Base-by-base conservation (phyloP, 2,797 vertebrate genomes). In the Anas flavirostris region DNA sequence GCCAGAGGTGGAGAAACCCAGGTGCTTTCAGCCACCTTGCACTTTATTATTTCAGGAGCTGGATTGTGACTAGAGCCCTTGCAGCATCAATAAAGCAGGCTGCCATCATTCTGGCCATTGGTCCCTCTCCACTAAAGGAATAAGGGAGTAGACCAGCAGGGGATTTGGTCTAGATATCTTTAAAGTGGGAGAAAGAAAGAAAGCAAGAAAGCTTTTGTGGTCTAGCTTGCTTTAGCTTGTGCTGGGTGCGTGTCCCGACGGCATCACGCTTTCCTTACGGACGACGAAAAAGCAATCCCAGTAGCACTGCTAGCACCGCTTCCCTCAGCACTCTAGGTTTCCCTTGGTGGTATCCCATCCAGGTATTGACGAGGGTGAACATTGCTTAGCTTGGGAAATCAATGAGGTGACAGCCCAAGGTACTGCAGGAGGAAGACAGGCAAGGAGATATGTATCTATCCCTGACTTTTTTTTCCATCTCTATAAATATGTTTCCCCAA, bases 401-500 rank as follows among this genome's bases (percentile, higher is more conserved):
- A 81, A 96, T 94, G 83, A 81, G 58, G 81, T 87, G 91, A 94
- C 90, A 94, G 90, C 33, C 50, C 58, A 77, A 82, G 93, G 86
- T 85, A 90, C 66, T 95, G 83, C 93, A 91, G 83, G 37, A 48
- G 68, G 78, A 82, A 78, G 93, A 86, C 91, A 82, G 76, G 73
- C 83, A 82, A 85, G 75, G 86, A 96, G 88, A 94, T 96, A 86
- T 83, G 86, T 87, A 94, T 97, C 91, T 89, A 53, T 48, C 68
- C 75, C 93, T 82, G 90, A 96, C 77, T 97, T 94, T 96, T 96
- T 92, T 96, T 92, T 86, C 84, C 14, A 77, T 72, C 81, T 89
- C 88, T 72, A 52, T 90, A 95, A 95, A 94, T 92, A 93, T 77
- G 56, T 93, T 94, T 93, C 64, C 44, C n/a, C 77, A 72, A 94